Conservation (phyloP, 2,113 vertebrate species). For the Atrichornis clamosus region DNA sequence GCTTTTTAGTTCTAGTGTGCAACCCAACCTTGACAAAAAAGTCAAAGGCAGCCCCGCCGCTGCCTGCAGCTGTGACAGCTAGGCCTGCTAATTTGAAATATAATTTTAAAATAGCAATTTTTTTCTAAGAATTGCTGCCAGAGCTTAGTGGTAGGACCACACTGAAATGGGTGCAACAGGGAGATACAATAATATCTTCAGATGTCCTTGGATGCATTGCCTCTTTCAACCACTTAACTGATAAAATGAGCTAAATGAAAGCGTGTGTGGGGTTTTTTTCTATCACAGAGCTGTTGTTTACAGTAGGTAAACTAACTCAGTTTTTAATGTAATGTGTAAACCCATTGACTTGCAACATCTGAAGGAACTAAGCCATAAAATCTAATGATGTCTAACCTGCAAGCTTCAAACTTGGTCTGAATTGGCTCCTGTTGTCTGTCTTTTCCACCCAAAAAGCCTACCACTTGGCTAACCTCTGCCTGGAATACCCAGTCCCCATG, state of each 20-base stretch:
- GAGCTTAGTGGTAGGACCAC: slow-evolving; percentile 31
- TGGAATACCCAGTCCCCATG: not conserved
- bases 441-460: not conserved
- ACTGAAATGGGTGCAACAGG: slow-evolving; percentile 6
- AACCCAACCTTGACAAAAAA: not conserved
- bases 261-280: not conserved
- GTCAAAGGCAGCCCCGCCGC: not conserved
- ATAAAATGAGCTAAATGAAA: slow-evolving; percentile 15
- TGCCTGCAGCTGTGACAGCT: slow-evolving; percentile 11
- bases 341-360: not conserved
- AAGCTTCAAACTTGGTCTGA: not conserved
- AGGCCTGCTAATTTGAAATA: not conserved
- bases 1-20: not conserved
- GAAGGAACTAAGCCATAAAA: not conserved
- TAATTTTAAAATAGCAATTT: not conserved
- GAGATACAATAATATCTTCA: not conserved
- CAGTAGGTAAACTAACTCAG: not conserved
- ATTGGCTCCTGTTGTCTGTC: not conserved
- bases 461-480: not conserved
- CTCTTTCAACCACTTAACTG: not conserved
- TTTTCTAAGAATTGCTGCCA: slow-evolving; percentile 29
- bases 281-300: not conserved
- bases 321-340: not conserved
- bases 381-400: not conserved
- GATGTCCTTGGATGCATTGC: not conserved